These are phyloP conservation scores for Pterocles orientalis DNA, from an alignment of 2,113 vertebrate genomes.

Conservation along the genomic window DNA sequence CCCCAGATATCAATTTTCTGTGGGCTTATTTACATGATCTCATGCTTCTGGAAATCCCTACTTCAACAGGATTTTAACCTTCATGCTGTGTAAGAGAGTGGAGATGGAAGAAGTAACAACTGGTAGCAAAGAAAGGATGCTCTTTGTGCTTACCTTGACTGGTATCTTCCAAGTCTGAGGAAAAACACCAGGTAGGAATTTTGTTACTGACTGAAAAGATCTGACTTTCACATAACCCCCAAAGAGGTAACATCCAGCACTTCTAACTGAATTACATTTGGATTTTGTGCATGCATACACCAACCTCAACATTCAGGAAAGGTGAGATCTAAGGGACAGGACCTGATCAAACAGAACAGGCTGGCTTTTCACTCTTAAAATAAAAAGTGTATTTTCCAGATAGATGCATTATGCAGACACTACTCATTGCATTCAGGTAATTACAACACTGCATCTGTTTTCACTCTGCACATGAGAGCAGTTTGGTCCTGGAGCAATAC, in stretches of 20 bases:
- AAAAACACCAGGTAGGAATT: background rate
- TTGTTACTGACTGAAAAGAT: background rate
- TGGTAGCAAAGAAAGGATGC: background rate
- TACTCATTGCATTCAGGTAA: background rate
- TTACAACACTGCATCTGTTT: background rate
- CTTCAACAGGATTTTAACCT: background rate
- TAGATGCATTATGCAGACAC: background rate
- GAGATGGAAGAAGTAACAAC: background rate
- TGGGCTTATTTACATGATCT: background rate
- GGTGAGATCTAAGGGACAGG: background rate
- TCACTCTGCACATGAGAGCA: background rate
- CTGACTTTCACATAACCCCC: background rate
- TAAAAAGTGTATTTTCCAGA: background rate
- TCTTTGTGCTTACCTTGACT: background rate
- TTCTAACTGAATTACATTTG: background rate
- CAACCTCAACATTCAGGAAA: background rate
- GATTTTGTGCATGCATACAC: background rate
- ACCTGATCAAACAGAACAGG: background rate
- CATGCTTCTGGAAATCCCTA: background rate
- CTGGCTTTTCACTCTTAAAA: background rate
- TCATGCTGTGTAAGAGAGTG: background rate
- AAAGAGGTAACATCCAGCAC: background rate
- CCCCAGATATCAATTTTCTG: background rate
- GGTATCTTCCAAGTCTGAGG: background rate
- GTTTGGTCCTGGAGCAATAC: background rate